Conservation (phyloP, 1,140 invertebrate species). For the Camponotus pennsylvanicus region DNA sequence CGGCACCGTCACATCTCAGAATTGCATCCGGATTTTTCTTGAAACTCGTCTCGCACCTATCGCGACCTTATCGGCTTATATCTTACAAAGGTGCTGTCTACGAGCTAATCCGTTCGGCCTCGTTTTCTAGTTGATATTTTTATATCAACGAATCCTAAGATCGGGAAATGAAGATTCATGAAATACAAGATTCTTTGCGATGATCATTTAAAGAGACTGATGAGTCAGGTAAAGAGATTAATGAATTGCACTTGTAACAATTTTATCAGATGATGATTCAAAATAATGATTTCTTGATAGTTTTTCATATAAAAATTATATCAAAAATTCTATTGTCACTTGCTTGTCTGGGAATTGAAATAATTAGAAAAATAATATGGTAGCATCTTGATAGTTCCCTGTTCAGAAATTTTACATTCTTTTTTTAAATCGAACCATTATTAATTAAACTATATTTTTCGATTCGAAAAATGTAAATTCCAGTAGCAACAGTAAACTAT, state of each 20-base stretch:
- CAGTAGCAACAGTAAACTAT: not conserved
- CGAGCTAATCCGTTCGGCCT: conserved; percentile 56
- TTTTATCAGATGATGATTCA: conserved; percentile 19
- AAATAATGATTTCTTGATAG: conserved; percentile 6
- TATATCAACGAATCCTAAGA: conserved; percentile 11
- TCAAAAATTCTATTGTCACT: not conserved
- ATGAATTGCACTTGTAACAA: not conserved
- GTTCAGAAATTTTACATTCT: not conserved
- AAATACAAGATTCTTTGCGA: not conserved
- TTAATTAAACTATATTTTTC: not conserved
- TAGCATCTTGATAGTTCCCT: not conserved
- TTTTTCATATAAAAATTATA: not conserved
- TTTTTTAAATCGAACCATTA: not conserved
- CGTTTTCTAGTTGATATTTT: conserved; percentile 62
- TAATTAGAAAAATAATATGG: conserved; percentile 19
- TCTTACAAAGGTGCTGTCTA: conserved; percentile 73
- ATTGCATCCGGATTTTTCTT: conserved; percentile 77
- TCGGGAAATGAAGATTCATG: too few species aligned
- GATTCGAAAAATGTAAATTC: not conserved
- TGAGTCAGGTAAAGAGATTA: not conserved
- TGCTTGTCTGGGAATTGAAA: not conserved
- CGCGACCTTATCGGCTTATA: conserved; percentile 60
- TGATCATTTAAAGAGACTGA: conserved; percentile 12
- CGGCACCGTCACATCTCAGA: conserved; percentile 56
- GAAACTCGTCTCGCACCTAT: conserved; percentile 80